These are phyloP conservation scores for Pterostichus niger DNA, from an alignment of 2,888 invertebrate species.

Conservation along the genomic window DNA sequence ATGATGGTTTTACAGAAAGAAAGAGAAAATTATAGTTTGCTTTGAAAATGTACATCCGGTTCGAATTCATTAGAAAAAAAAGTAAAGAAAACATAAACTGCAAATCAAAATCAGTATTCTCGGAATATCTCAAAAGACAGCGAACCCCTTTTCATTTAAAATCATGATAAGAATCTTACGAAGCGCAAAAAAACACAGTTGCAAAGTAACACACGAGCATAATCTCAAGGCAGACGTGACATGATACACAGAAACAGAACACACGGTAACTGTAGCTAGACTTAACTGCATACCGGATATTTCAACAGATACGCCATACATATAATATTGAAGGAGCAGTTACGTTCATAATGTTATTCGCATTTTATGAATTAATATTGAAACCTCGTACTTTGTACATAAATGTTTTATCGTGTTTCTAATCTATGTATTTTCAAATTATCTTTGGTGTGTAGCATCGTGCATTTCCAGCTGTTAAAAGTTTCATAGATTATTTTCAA, in stretches of 20 bases:
- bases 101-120: slow-evolving; percentile 46
- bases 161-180: slow-evolving; percentile 30
- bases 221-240: slow-evolving; percentile 40
- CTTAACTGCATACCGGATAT: slow-evolving; percentile 25
- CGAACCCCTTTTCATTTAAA: slow-evolving; percentile 43
- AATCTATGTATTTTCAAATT: too few species aligned
- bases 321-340: neutral
- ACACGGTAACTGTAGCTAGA: slow-evolving; percentile 40
- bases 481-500: too few species aligned
- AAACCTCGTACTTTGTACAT: too few species aligned
- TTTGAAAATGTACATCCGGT: too few species aligned
- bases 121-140: slow-evolving; percentile 31
- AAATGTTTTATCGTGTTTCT: too few species aligned
- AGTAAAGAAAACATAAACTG: neutral
- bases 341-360: neutral
- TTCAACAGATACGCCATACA: slow-evolving; percentile 21
- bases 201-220: slow-evolving; percentile 35
- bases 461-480: too few species aligned
- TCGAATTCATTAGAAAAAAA: neutral
- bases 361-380: neutral
- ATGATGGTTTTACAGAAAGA: too few species aligned
- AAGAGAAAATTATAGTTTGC: too few species aligned
- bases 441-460: too few species aligned
- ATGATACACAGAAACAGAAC: slow-evolving; percentile 6
- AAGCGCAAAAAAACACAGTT: slow-evolving; percentile 38